These are phyloP conservation scores for Vulpes ferrilata DNA, from an alignment of 2,113 vertebrate species.

Conservation along the genomic window DNA sequence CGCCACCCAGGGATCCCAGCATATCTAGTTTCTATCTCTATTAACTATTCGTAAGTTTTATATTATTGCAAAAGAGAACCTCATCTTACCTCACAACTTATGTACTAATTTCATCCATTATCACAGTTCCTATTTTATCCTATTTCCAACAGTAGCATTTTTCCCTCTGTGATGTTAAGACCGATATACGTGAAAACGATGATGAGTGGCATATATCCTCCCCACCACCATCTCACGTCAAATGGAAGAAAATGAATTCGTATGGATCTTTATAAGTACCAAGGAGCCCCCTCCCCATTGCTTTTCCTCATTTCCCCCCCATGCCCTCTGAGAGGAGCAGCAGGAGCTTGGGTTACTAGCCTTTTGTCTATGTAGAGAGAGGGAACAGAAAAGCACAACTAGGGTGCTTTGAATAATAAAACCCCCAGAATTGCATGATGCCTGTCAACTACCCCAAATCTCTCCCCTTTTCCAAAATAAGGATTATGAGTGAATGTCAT, in stretches of 20 bases:
- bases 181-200: neutral
- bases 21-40: too few relatives aligned
- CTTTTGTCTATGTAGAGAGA: neutral
- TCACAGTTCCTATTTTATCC: neutral
- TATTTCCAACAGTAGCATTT: neutral
- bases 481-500: neutral
- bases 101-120: neutral
- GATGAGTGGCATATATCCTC: neutral
- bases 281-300: neutral
- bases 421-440: neutral
- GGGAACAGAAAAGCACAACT: neutral
- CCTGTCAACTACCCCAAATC: neutral
- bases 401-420: neutral
- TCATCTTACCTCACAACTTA: slow-evolving; percentile 44
- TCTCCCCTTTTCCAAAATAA: slow-evolving; percentile 21
- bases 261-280: neutral
- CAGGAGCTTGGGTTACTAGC: neutral
- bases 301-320: neutral
- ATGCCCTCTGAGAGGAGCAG: neutral
- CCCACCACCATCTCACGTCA: neutral
- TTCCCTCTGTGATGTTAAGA: neutral
- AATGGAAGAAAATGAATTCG: neutral
- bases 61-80: neutral
- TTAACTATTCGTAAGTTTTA: slow-evolving; percentile 17
- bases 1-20: too few relatives aligned